Evolutionary conservation across 2,797 vertebrate genomes (phyloP).

Genomic region (Cossypha dichroa): DNA sequence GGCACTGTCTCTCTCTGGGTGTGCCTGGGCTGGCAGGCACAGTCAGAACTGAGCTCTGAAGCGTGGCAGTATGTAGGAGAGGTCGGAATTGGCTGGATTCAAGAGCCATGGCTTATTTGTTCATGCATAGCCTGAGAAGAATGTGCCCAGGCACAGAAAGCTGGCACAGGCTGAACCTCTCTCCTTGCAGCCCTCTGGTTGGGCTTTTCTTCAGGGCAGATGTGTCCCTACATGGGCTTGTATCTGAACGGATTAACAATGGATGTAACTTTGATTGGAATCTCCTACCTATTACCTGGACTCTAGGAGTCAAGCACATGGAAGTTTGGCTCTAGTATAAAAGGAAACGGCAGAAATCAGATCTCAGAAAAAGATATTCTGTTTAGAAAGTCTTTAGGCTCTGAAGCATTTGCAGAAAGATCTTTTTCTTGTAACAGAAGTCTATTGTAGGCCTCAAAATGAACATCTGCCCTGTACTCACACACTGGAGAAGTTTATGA

Average conservation of each 20-base stretch:
- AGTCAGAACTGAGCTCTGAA: conserved; percentile 49
- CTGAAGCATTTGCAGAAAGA: neutral
- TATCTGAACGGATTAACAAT: neutral
- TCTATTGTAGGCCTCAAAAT: neutral
- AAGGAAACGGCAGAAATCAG: neutral
- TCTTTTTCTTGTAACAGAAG: neutral
- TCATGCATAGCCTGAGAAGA: neutral
- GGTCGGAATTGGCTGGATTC: neutral
- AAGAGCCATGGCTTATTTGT: neutral
- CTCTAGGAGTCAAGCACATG: rapidly evolving
- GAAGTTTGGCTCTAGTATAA: neutral
- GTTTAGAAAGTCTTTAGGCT: neutral
- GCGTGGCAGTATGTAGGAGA: neutral
- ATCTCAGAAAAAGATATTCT: neutral
- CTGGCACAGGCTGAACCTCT: neutral
- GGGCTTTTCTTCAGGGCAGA: neutral
- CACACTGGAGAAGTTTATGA: neutral
- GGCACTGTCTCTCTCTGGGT: conserved; percentile 6
- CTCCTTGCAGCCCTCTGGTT: neutral
- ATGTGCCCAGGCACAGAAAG: neutral
- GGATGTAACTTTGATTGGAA: neutral
- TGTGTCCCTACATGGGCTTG: neutral
- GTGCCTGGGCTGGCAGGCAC: conserved; percentile 30
- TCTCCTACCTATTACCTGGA: neutral
- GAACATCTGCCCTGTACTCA: neutral